Conservation (phyloP, 1,140 invertebrate genomes). For the Polyergus mexicanus region DNA sequence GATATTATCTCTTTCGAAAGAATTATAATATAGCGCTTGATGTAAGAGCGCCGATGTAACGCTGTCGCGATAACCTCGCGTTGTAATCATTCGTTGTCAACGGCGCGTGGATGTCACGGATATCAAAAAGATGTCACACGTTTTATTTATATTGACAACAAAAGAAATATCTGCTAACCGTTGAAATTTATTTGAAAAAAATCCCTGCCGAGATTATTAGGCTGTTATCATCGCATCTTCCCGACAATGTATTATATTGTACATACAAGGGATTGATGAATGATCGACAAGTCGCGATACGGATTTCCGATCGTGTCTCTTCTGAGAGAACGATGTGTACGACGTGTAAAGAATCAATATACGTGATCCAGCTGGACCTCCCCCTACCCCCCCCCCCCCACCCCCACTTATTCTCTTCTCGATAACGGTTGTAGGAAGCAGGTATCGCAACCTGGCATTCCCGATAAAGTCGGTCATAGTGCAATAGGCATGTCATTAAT, state of each 20-base stretch:
- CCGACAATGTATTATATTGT: neutral
- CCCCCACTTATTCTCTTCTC: slow-evolving; percentile 19
- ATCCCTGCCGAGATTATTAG: neutral
- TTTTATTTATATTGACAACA: slow-evolving; percentile 18
- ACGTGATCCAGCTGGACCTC: slow-evolving; percentile 9
- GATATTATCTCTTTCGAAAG: slow-evolving; percentile 57
- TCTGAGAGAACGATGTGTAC: neutral
- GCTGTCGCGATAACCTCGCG: neutral
- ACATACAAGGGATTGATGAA: neutral
- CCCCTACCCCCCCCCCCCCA: neutral
- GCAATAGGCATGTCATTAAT: slow-evolving; percentile 25
- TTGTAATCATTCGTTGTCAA: slow-evolving; percentile 41
- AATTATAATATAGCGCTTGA: slow-evolving; percentile 61
- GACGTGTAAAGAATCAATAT: slow-evolving; percentile 15
- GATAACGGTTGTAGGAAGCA: slow-evolving; percentile 58
- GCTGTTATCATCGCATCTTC: neutral
- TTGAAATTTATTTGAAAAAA: neutral
- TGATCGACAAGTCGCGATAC: neutral
- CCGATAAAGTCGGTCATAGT: slow-evolving; percentile 58
- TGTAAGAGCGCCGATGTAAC: slow-evolving; percentile 16
- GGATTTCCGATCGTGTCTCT: neutral
- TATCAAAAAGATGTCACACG: neutral
- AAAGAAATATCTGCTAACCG: neutral
- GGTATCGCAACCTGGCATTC: slow-evolving; percentile 54
- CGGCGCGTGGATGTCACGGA: slow-evolving; percentile 8